These are phyloP conservation scores for Coelogynopora nodosa DNA, from an alignment of 2,888 invertebrate species.

Conservation along the genomic window DNA sequence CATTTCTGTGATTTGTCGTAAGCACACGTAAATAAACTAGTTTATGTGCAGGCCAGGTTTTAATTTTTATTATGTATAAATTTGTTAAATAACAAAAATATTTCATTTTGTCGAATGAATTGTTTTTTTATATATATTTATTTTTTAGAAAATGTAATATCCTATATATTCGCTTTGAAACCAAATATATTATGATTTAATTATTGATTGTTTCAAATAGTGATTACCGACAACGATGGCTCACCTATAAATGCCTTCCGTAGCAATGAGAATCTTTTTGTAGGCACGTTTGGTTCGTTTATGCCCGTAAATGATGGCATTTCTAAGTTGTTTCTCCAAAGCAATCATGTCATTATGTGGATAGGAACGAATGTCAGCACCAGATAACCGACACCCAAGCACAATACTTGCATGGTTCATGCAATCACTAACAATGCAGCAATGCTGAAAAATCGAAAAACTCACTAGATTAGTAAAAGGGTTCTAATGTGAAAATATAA, in stretches of 20 bases:
- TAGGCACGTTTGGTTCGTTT: conserved; percentile 74
- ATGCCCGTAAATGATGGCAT: conserved; percentile 75
- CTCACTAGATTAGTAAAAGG: too few relatives aligned
- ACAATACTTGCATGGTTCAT: conserved; percentile 95
- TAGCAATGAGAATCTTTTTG: conserved; percentile 84
- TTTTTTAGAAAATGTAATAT: too few relatives aligned
- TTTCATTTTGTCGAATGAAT: too few relatives aligned
- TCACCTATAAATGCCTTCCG: conserved; percentile 35
- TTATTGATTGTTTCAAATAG: conserved; percentile 49
- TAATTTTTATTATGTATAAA: too few relatives aligned
- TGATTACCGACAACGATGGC: conserved; percentile 20
- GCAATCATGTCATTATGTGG: conserved; percentile 71
- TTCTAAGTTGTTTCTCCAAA: conserved; percentile 74
- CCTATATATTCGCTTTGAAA: too few relatives aligned
- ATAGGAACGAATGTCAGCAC: conserved; percentile 79
- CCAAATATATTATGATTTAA: neutral
- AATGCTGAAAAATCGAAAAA: conserved; percentile 67
- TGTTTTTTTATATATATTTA: too few relatives aligned
- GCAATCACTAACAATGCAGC: conserved; percentile 87
- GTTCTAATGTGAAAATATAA: too few relatives aligned
- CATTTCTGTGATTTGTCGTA: too few relatives aligned
- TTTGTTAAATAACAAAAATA: too few relatives aligned
- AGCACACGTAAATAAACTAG: too few relatives aligned
- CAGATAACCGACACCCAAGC: conserved; percentile 81
- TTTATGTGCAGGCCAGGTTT: too few relatives aligned